phyloP scores from a whole-genome alignment of 2,797 vertebrate genomes.

The Thunnus albacares region DNA sequence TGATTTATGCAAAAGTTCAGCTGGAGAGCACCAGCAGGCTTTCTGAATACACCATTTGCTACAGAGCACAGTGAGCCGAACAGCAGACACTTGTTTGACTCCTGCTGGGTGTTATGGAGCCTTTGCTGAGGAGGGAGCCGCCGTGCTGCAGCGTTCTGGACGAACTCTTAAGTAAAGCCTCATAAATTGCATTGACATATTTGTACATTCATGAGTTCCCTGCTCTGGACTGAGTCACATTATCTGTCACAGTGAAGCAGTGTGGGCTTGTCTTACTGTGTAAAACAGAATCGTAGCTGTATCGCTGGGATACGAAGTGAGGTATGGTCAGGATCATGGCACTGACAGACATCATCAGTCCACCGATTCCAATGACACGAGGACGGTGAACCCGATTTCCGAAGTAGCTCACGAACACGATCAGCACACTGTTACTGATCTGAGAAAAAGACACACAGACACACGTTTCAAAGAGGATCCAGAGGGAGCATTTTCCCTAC shows the following conservation, averaged over 20 bases:
- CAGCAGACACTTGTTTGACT: conserved; percentile 29
- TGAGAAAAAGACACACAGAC: conserved; percentile 66
- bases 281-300: conserved; percentile 81
- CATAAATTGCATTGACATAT: conserved; percentile 58
- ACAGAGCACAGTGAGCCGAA: conserved; percentile 20
- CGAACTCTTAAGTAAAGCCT: conserved; percentile 17
- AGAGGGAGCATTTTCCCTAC: background rate
- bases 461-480: background rate
- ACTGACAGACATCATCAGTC: conserved; percentile 92
- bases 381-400: conserved; percentile 95
- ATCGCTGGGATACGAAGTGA: conserved; percentile 92
- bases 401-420: conserved; percentile 97
- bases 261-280: conserved; percentile 82
- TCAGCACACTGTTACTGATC: conserved; percentile 94
- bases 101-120: conserved; percentile 30
- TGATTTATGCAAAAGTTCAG: conserved; percentile 52
- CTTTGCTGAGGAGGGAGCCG: conserved; percentile 9
- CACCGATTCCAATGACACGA: conserved; percentile 90
- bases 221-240: conserved; percentile 46
- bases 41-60: conserved; percentile 19
- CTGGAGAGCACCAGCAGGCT: conserved; percentile 30
- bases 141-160: background rate
- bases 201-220: conserved; percentile 40
- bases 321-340: conserved; percentile 93
- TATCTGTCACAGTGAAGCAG: conserved; percentile 27